Evolutionary conservation across 2,797 vertebrate genomes (phyloP).

Genomic region (Rhinogobio ventralis): DNA sequence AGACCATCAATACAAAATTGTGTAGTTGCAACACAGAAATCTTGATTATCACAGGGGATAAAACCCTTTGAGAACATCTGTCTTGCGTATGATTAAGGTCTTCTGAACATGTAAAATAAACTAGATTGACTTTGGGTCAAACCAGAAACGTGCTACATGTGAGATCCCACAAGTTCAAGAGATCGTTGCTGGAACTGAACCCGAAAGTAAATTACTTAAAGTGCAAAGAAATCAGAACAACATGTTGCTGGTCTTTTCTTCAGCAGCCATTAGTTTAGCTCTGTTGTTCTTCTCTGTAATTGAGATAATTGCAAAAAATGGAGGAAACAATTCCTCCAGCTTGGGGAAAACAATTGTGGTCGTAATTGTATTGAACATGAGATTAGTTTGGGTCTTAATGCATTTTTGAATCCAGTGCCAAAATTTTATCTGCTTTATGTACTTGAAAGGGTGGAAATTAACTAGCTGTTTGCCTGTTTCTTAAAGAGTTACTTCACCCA

Average conservation of each 20-base stretch:
- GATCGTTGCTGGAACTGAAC: constrained; percentile 28
- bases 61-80: constrained; percentile 26
- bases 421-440: constrained; percentile 16
- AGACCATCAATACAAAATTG: background rate
- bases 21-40: constrained; percentile 4
- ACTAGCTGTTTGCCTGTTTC: background rate
- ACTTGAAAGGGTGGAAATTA: background rate
- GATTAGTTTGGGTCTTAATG: constrained; percentile 33
- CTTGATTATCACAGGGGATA: constrained; percentile 11
- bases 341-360: background rate
- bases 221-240: constrained; percentile 23
- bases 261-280: constrained; percentile 12
- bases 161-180: constrained; percentile 15
- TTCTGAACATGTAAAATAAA: constrained; percentile 25
- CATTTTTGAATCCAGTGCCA: constrained; percentile 9
- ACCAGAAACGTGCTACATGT: constrained; percentile 32
- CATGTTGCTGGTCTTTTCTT: constrained; percentile 25
- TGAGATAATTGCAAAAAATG: constrained; percentile 28
- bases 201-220: constrained; percentile 19
- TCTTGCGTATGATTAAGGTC: constrained; percentile 13
- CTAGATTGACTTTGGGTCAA: constrained; percentile 33
- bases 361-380: constrained; percentile 5
- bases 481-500: background rate
- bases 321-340: constrained; percentile 13
- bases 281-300: constrained; percentile 24